Evolutionary conservation across 1,140 invertebrate species (phyloP).

Genomic region (Palaemon carinicauda): DNA sequence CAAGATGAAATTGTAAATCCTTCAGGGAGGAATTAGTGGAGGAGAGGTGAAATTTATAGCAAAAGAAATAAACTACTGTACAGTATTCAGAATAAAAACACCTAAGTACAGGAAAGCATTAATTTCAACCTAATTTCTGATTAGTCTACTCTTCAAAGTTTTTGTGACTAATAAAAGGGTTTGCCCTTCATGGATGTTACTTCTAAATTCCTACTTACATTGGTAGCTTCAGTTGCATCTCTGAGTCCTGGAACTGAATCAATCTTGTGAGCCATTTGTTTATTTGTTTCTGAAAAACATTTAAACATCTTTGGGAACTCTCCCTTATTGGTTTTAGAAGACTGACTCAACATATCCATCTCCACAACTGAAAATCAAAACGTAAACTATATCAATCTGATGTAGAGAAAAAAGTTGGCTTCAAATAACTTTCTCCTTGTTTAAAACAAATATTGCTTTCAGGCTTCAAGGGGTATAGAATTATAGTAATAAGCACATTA

Average conservation of each 20-base stretch:
- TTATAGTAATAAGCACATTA: too few species aligned
- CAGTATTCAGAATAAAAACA: too few species aligned
- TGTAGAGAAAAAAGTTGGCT: neutral
- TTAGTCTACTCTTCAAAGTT: neutral
- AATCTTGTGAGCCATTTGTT: constrained; percentile 26
- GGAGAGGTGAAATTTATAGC: neutral
- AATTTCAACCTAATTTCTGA: too few species aligned
- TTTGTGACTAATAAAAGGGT: neutral
- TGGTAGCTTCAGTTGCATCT: constrained; percentile 34
- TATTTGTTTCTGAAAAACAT: constrained; percentile 14
- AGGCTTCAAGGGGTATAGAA: too few species aligned
- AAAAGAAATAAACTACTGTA: too few species aligned
- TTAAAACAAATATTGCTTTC: too few species aligned
- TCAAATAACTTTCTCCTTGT: too few species aligned
- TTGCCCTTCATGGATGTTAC: neutral
- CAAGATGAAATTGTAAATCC: too few species aligned
- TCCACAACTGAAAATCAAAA: neutral
- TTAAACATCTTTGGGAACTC: constrained; percentile 11
- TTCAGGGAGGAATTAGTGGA: neutral
- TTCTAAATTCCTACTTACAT: neutral
- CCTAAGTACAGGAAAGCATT: too few species aligned
- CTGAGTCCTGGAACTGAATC: neutral
- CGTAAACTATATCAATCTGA: neutral
- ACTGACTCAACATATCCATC: constrained; percentile 32
- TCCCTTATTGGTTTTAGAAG: neutral